Base-by-base conservation (phyloP, 2,113 vertebrate species). In the Raphicerus campestris region DNA sequence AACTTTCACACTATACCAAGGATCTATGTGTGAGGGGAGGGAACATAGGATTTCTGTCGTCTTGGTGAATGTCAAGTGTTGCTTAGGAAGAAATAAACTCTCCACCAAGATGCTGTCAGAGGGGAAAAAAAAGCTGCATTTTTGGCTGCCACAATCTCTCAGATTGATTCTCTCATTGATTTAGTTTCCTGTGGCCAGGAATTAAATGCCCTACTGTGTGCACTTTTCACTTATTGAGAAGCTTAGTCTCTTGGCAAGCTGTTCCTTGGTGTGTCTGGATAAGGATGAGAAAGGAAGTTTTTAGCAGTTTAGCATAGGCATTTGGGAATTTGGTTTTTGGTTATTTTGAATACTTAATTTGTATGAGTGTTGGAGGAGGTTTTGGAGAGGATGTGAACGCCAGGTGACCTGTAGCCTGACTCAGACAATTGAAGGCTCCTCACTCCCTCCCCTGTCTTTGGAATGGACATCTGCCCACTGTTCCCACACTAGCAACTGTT, bases 291-390 rank as follows among this genome's bases (percentile, higher is more conserved):
- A 83, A 45, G 86, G 11, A 95, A 95, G 83, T 73, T 78, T 93
- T 91, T 61, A 91, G 75, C 53, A 28, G 58, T 87, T 87, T 75
- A 66, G 53, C 30, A 32, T 9, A 95, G 82, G 45, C 73, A 26
- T 75, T 92, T 90, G 22, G 17, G 32, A 94, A 83, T 91, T 94
- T 94, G 35, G 42, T 26, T 91, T 94, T 97, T 58, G 13, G n/a
- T 83, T 91, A 87, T 96, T 96, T 84, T 94, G 63, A 93, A 80
- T 96, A 96, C 66, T 93, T 96, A 82, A 87, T 53, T 91, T 82
- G 42, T n/a, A 32, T 5, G 4, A 85, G 22, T 30, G 3, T 42
- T 73, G 77, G 32, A 49, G 49, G 35, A 70, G 24, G 61, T 60
- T 42, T 13, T 78, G 10, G 56, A 78, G n/a, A 42, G 28, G n/a